Conservation (phyloP, 2,888 invertebrate genomes). For the Tricholauxania praeusta region DNA sequence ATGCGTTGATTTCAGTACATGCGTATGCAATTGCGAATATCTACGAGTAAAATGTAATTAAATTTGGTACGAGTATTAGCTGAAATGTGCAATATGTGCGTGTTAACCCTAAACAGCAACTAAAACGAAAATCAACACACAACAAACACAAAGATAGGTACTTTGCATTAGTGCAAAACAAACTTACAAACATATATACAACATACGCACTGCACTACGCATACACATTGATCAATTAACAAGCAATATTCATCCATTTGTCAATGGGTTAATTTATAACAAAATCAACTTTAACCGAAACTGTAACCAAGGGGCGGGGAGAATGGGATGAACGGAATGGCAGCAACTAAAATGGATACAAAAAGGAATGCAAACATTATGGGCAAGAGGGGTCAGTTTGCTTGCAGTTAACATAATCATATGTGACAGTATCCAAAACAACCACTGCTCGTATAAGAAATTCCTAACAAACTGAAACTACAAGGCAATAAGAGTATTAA, state of each 20-base stretch:
- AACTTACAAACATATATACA: constrained; percentile 13
- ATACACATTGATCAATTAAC: constrained; percentile 68
- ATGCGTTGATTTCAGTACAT: constrained; percentile 15
- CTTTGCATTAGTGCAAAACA: background rate
- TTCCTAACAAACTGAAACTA: too few species aligned
- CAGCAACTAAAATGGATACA: too few species aligned
- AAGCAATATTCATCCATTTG: constrained; percentile 67
- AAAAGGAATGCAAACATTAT: too few species aligned
- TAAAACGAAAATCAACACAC: background rate
- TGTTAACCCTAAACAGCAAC: constrained; percentile 10
- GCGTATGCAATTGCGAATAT: background rate
- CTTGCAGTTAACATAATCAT: too few species aligned
- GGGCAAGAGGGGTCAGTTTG: too few species aligned
- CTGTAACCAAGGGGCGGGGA: background rate
- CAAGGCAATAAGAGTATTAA: too few species aligned
- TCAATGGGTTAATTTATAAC: constrained; percentile 67
- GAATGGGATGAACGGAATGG: too few species aligned
- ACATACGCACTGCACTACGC: constrained; percentile 37
- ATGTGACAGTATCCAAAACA: too few species aligned
- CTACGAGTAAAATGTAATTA: constrained; percentile 59
- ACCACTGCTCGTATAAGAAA: too few species aligned
- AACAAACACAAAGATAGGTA: background rate
- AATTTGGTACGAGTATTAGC: constrained; percentile 58
- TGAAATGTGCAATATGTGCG: constrained; percentile 32
- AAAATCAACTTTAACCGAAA: constrained; percentile 50